Conservation (phyloP, 2,888 invertebrate genomes). For the Selenia dentaria region DNA sequence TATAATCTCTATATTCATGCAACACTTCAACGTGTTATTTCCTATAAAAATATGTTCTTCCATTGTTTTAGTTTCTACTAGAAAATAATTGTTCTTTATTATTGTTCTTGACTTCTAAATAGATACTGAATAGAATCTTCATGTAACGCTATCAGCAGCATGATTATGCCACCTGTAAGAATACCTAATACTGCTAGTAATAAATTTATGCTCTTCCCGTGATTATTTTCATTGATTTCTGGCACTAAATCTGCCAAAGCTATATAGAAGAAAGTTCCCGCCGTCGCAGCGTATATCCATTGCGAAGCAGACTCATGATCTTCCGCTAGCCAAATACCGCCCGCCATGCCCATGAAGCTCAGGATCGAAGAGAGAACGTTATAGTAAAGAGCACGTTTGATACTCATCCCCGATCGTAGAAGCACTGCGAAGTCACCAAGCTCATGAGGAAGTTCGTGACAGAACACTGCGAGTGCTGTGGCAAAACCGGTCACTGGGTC, state of each 20-base stretch:
- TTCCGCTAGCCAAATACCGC: slow-evolving; percentile 89
- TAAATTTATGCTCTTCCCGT: slow-evolving; percentile 80
- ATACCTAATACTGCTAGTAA: slow-evolving; percentile 88
- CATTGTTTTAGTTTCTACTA: no score
- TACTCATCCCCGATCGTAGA: slow-evolving; percentile 90
- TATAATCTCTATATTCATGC: no score
- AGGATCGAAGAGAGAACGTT: slow-evolving; percentile 90
- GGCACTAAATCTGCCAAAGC: slow-evolving; percentile 91
- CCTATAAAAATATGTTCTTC: no score
- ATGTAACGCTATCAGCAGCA: slow-evolving; percentile 89
- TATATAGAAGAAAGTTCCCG: slow-evolving; percentile 92
- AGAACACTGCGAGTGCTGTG: slow-evolving; percentile 91
- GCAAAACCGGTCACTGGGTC: slow-evolving; percentile 90
- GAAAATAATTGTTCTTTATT: slow-evolving; percentile 32
- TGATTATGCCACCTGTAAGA: slow-evolving; percentile 87
- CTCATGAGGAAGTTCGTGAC: slow-evolving; percentile 93
- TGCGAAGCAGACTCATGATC: slow-evolving; percentile 87
- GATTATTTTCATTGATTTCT: slow-evolving; percentile 83
- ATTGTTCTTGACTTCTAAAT: slow-evolving; percentile 75
- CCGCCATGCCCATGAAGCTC: slow-evolving; percentile 90
- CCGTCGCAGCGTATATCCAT: slow-evolving; percentile 92
- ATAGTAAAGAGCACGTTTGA: slow-evolving; percentile 88
- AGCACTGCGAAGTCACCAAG: slow-evolving; percentile 92
- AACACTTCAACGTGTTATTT: no score
- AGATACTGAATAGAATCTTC: slow-evolving; percentile 85